These are phyloP conservation scores for Tenthredo amoena DNA, from an alignment of 2,888 invertebrate species.

Conservation along the genomic window DNA sequence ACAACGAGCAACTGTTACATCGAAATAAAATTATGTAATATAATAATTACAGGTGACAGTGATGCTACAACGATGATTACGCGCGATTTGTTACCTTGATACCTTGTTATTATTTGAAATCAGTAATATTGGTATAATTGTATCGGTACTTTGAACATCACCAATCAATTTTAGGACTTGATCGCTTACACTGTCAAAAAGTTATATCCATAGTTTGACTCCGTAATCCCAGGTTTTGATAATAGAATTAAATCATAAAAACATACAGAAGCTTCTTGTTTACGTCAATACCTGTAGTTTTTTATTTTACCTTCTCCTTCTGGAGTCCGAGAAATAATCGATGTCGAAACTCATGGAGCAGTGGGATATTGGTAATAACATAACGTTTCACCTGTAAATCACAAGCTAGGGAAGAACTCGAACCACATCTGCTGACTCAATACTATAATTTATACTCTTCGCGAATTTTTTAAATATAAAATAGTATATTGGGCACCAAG, in stretches of 20 bases:
- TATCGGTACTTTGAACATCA: background rate
- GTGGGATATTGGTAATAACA: background rate
- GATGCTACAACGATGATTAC: slow-evolving; percentile 40
- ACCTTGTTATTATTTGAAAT: background rate
- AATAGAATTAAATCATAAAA: background rate
- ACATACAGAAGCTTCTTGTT: background rate
- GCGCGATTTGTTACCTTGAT: background rate
- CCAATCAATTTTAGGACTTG: background rate
- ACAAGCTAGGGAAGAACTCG: background rate
- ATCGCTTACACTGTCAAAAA: background rate
- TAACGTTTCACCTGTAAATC: background rate
- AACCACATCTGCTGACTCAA: background rate
- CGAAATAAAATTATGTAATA: slow-evolving; percentile 35
- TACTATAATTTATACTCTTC: background rate
- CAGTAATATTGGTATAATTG: too few relatives aligned
- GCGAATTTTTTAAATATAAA: background rate
- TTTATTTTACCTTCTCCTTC: background rate
- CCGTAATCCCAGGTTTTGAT: background rate
- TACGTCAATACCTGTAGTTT: background rate
- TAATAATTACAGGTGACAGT: slow-evolving; percentile 26
- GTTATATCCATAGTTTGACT: background rate
- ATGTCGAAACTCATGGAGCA: background rate
- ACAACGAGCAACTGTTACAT: slow-evolving; percentile 20
- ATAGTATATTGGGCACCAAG: too few relatives aligned
- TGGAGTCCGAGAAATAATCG: background rate